Conservation (phyloP, 2,888 invertebrate species). For the Epicampocera succincta region DNA sequence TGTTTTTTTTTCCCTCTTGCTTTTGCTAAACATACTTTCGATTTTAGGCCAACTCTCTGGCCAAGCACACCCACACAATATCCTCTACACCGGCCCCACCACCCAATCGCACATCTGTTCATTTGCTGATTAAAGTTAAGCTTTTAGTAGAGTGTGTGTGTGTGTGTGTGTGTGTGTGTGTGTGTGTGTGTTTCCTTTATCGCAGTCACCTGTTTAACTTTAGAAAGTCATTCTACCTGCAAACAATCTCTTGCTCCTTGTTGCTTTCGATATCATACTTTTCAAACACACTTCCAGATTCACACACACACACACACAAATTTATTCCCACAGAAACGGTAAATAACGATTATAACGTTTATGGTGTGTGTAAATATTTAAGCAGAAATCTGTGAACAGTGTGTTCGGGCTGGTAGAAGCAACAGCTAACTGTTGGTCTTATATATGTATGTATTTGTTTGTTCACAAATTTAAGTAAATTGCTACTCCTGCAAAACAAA, state of each 20-base stretch:
- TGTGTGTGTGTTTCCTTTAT: not conserved
- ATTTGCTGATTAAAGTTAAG: too few species aligned
- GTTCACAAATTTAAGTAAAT: too few species aligned
- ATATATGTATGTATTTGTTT: constrained; percentile 2
- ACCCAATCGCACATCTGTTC: too few species aligned
- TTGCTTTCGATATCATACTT: too few species aligned
- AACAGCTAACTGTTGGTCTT: constrained; percentile 67
- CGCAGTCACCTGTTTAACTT: constrained; percentile 49
- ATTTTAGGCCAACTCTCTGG: constrained; percentile 16
- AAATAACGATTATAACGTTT: not conserved
- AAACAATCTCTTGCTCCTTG: not conserved
- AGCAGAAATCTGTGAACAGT: not conserved
- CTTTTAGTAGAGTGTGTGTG: not conserved
- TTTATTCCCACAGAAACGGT: not conserved
- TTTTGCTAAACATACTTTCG: constrained; percentile 38
- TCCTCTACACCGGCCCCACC: not conserved
- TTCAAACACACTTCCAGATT: not conserved
- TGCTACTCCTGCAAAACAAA: too few species aligned
- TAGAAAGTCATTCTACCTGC: constrained; percentile 21
- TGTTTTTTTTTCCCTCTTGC: not conserved
- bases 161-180: not conserved
- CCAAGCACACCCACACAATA: not conserved
- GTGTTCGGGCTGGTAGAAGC: constrained; percentile 51
- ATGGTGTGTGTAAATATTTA: not conserved
- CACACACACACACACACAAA: not conserved